phyloP scores from a whole-genome alignment of 2,113 vertebrate species.

The Dipodomys ordii region DNA sequence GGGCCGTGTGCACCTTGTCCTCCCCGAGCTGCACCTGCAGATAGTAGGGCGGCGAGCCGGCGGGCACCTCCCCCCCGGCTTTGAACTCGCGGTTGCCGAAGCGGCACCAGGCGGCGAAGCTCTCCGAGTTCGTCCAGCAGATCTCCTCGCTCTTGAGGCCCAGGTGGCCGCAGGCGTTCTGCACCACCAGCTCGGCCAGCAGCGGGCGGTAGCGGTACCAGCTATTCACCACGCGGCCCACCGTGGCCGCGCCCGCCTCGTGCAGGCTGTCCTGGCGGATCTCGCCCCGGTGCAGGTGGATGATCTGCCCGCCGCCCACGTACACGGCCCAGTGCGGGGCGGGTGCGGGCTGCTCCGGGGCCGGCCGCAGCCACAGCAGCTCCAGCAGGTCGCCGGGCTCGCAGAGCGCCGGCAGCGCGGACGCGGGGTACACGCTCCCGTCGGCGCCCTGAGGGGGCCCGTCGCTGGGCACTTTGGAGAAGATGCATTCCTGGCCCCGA shows the following conservation, averaged over 20 bases:
- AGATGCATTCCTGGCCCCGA: slow-evolving; percentile 99
- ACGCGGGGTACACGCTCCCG: slow-evolving; percentile 93
- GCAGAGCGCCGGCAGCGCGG: slow-evolving; percentile 95
- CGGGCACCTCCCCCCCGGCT: slow-evolving; percentile 94
- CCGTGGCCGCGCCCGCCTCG: slow-evolving; percentile 93
- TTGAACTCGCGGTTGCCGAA: slow-evolving; percentile 99
- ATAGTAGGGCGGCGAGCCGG: slow-evolving; percentile 91
- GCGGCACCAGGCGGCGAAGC: slow-evolving; percentile 99
- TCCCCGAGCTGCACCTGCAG: slow-evolving; percentile 96
- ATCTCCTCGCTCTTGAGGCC: slow-evolving; percentile 96
- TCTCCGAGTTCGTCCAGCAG: slow-evolving; percentile 99
- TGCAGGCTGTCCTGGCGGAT: slow-evolving; percentile 98
- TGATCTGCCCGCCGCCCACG: slow-evolving; percentile 94
- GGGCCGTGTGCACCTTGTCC: slow-evolving; percentile 94
- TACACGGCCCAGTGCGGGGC: slow-evolving; percentile 98
- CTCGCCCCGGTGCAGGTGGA: slow-evolving; percentile 97
- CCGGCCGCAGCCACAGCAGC: slow-evolving; percentile 91
- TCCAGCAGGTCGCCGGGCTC: slow-evolving; percentile 98
- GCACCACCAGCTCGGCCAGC: slow-evolving; percentile 96
- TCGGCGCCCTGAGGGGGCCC: slow-evolving; percentile 91
- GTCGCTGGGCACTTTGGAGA: slow-evolving; percentile 96
- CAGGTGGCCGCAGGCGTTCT: slow-evolving; percentile 97
- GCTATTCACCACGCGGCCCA: slow-evolving; percentile 96
- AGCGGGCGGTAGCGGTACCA: slow-evolving; percentile 98
- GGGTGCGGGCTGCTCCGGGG: slow-evolving; percentile 85